phyloP scores from a whole-genome alignment of 1,140 invertebrate genomes.

The Lamellibrachia luymesi region DNA sequence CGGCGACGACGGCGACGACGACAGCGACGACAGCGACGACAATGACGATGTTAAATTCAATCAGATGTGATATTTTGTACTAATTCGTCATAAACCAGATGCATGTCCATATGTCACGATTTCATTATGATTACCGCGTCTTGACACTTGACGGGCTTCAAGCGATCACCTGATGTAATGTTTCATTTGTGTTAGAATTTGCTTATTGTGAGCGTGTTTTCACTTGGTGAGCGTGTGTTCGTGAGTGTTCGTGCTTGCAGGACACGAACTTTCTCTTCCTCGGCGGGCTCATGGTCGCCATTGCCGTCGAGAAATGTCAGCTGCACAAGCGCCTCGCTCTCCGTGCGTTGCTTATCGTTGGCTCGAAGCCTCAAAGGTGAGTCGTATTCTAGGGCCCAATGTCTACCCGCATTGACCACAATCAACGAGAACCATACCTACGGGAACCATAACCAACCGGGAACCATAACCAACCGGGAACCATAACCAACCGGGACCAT shows the following conservation, averaged over 20 bases:
- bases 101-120: not conserved
- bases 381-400: not conserved
- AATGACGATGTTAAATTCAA: not conserved
- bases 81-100: not conserved
- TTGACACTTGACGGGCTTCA: not conserved
- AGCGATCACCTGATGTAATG: no score
- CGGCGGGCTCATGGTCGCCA: constrained; percentile 73
- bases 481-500: no score
- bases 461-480: no score
- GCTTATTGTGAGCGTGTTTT: no score
- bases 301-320: constrained; percentile 81
- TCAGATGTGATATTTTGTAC: not conserved
- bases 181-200: no score
- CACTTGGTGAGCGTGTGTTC: not conserved
- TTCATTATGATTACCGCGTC: not conserved
- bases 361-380: constrained; percentile 58
- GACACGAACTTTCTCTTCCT: constrained; percentile 75
- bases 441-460: no score
- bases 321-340: constrained; percentile 83
- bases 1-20: no score
- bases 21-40: not conserved
- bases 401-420: not conserved
- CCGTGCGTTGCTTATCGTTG: constrained; percentile 73
- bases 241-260: constrained; percentile 25
- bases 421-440: no score